Percentiles rank a stretch among this genome's conserved stretches.
These are phyloP conservation scores for Parnassius apollo DNA, from an alignment of 2,888 invertebrate genomes.

Conservation along the genomic window DNA sequence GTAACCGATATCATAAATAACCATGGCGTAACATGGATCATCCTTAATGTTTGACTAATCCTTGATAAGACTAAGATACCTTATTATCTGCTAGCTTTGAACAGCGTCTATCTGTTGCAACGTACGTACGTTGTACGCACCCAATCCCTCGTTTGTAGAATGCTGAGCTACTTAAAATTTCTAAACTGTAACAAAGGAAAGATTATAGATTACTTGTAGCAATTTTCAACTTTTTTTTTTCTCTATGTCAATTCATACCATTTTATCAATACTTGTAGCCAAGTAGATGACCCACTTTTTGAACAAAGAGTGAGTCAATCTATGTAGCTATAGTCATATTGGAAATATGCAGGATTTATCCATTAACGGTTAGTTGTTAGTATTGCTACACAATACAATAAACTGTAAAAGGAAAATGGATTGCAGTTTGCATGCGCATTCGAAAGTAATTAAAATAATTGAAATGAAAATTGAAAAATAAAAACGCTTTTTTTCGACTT, in stretches of 20 bases:
- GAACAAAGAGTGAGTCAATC: conserved; percentile 70
- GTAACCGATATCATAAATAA: conserved; percentile 66
- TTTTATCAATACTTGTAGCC: conserved; percentile 56
- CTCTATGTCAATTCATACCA: conserved; percentile 38
- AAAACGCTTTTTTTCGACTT: no score
- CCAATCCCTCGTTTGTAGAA: conserved; percentile 4
- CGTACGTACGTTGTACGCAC: conserved; percentile 1
- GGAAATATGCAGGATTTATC: conserved; percentile 45
- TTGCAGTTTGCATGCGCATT: no score
- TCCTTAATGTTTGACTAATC: conserved; percentile 52
- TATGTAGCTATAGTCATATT: conserved; percentile 29
- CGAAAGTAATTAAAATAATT: no score
- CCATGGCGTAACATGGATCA: conserved; percentile 68
- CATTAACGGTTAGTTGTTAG: conserved; percentile 19
- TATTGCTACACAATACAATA: no score
- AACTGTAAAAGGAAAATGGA: no score
- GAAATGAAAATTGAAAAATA: no score
- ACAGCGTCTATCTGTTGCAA: conserved; percentile 41
- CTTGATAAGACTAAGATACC: conserved; percentile 56
- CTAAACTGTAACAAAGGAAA: no score
- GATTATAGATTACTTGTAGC: no score
- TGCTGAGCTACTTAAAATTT: no score
- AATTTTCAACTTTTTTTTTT: conserved; percentile 31
- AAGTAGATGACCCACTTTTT: conserved; percentile 63
- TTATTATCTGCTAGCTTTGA: conserved; percentile 39